Evolutionary conservation across 2,113 vertebrate genomes (phyloP), one percentile per base, ranked within the genome.

Genomic region (Plestiodon gilberti): DNA sequence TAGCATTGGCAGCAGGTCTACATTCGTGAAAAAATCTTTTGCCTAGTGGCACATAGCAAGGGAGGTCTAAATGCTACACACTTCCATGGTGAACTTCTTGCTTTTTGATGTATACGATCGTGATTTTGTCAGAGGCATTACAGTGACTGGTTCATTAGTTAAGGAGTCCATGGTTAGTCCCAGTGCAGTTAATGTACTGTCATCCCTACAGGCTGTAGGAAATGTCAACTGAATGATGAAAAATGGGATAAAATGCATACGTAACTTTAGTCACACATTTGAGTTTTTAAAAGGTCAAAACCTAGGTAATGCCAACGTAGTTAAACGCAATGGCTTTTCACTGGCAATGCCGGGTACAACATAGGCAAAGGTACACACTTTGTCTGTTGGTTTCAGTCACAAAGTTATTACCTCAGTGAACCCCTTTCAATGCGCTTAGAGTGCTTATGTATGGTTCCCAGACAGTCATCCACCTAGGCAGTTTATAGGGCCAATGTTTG

Each of bases 1-100:
- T 92, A 95, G 89, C 74, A 87, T 89, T 79, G 87, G 83, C 57
- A n/a, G 57, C 57, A n/a, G 57, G 43, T 85, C 90, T 92, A 89
- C 89, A 85, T 84, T 22, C 18, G 86, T 87, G 22, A 90, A 87
- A 87, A 85, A 11, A 38, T 70, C 90, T 13, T 89, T 85, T 90
- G 82, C 22, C 81, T 57, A 64, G 48, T 78, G 75, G 18, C 35
- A 35, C 2, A 1, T 5, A 88, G 6, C 1, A 43, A 22, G 0
- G 1, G 77, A 73, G 20, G 52, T 59, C 20, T 33, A 76, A 88
- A n/a, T 33, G 7, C 25, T 86, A 30, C 28, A 75, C 2, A 4
- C 74, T 0, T 18, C 74, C 6, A 59, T 17, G 1, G 3, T 8
- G 15, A 84, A 59, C 8, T 75, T 13, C 0, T 14, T n/a, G 22